These are phyloP conservation scores for Phyllotreta cruciferae DNA, from an alignment of 2,888 invertebrate genomes.

Conservation along the genomic window DNA sequence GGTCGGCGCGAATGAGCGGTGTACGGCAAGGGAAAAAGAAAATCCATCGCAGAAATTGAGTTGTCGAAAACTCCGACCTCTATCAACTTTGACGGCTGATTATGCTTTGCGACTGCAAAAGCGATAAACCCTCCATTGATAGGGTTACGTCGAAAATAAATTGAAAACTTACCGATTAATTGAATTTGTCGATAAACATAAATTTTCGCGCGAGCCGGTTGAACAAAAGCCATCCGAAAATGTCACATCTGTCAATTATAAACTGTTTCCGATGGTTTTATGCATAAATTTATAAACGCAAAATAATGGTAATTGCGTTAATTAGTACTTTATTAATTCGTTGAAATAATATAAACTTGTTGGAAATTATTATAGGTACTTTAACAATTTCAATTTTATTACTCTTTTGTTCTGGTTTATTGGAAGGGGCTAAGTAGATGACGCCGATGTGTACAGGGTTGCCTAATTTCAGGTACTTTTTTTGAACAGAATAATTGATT, in stretches of 20 bases:
- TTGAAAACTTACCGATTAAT: constrained; percentile 12
- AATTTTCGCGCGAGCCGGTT: constrained; percentile 6
- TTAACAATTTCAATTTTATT: too few relatives aligned
- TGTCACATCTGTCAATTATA: neutral
- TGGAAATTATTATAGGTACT: too few relatives aligned
- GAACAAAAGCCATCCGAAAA: constrained; percentile 2
- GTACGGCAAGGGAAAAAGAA: neutral
- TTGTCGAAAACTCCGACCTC: constrained; percentile 12
- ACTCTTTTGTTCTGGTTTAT: too few relatives aligned
- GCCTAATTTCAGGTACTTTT: too few relatives aligned
- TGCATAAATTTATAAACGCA: too few relatives aligned
- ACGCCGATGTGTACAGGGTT: too few relatives aligned
- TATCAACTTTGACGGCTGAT: constrained; percentile 16
- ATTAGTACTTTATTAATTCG: too few relatives aligned
- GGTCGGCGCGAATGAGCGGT: neutral
- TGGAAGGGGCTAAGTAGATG: too few relatives aligned
- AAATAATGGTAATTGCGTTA: too few relatives aligned
- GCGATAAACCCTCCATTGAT: constrained; percentile 3
- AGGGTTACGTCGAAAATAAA: constrained; percentile 14
- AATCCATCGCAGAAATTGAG: constrained; percentile 8
- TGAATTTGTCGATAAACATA: constrained; percentile 10
- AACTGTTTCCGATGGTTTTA: neutral
- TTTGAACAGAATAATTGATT: too few relatives aligned
- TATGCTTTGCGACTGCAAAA: constrained; percentile 11
- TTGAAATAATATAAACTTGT: too few relatives aligned